Conservation (phyloP, 2,113 vertebrate species). For the Pluvianellus socialis region DNA sequence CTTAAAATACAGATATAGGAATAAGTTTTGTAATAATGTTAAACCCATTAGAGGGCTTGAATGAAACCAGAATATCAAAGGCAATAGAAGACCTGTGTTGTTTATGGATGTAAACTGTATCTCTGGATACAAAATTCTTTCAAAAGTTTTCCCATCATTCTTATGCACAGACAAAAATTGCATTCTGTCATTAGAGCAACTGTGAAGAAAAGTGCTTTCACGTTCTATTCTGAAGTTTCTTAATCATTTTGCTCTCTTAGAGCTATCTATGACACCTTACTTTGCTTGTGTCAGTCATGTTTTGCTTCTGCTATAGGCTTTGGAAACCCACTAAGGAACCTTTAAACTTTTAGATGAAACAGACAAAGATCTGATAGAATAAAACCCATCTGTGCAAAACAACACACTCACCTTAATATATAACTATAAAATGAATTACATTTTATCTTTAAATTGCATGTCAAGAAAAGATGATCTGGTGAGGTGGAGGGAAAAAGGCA, state of each 20-base stretch:
- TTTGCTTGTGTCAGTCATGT: not conserved
- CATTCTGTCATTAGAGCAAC: not conserved
- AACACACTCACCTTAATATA: not conserved
- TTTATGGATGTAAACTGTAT: not conserved
- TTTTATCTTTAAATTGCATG: not conserved
- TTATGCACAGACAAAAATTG: not conserved
- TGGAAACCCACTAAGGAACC: not conserved
- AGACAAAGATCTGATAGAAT: not conserved
- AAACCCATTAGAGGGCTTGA: not conserved
- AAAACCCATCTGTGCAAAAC: not conserved
- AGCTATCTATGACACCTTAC: not conserved
- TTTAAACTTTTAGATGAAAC: not conserved
- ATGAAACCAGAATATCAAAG: not conserved
- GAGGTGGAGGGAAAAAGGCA: not conserved
- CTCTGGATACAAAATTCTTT: not conserved
- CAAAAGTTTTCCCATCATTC: not conserved
- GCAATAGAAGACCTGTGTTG: not conserved
- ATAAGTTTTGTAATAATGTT: not conserved
- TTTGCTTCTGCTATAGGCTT: not conserved
- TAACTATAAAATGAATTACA: not conserved
- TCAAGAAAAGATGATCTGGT: not conserved
- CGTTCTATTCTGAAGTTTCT: not conserved
- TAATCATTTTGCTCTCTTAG: not conserved
- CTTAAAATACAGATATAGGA: not conserved
- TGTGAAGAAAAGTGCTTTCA: not conserved